phyloP scores from a whole-genome alignment of 2,888 invertebrate species.

The Perdita meconis region DNA sequence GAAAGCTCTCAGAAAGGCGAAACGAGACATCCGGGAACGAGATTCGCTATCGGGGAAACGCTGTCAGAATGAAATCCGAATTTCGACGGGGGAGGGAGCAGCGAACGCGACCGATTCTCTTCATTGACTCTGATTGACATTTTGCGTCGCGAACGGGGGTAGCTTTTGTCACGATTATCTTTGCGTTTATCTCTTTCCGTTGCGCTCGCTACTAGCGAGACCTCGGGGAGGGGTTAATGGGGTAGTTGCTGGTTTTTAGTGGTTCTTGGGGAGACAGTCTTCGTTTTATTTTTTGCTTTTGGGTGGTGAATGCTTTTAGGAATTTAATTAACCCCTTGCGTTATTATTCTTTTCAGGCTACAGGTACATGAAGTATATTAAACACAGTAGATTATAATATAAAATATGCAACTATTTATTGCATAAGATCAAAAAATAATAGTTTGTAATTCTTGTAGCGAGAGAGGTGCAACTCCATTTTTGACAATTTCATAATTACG shows the following conservation, averaged over 20 bases:
- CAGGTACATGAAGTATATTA: too few relatives aligned
- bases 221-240: neutral
- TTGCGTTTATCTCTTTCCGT: neutral
- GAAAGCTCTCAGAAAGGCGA: slow-evolving; percentile 59
- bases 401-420: too few relatives aligned
- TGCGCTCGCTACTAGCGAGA: neutral
- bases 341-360: too few relatives aligned
- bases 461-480: too few relatives aligned
- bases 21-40: slow-evolving; percentile 44
- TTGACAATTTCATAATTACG: too few relatives aligned
- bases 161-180: neutral
- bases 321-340: too few relatives aligned
- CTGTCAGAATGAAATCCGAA: slow-evolving; percentile 50
- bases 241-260: neutral
- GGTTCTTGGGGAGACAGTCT: neutral
- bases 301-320: neutral
- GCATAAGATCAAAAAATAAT: too few relatives aligned
- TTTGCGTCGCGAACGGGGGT: neutral
- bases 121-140: neutral
- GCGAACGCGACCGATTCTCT: neutral
- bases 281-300: neutral
- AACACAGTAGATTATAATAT: too few relatives aligned
- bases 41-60: slow-evolving; percentile 49
- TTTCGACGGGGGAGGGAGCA: slow-evolving; percentile 6
- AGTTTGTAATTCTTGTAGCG: too few relatives aligned